A percentile compares a stretch with the other conserved stretches of the same genome.
Evolutionary conservation across 2,888 invertebrate genomes (phyloP).

Genomic region (Syritta pipiens): DNA sequence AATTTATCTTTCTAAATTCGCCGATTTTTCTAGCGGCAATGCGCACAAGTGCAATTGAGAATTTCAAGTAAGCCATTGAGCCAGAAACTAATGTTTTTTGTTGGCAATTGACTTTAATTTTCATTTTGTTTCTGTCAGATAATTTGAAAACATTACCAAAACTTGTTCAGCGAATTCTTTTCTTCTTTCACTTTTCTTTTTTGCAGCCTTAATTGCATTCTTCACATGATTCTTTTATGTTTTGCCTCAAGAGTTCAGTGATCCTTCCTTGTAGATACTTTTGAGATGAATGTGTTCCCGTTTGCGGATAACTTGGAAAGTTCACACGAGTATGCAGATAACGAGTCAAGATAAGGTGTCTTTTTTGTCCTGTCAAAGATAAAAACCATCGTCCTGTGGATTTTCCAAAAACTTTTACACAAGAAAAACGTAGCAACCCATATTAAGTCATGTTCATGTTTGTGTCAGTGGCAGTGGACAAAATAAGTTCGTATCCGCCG

Average conservation of each 20-base stretch:
- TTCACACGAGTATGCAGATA: constrained; percentile 31
- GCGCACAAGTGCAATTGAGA: constrained; percentile 54
- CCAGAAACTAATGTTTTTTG: constrained; percentile 7
- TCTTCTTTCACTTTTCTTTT: neutral
- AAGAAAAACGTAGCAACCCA: too few species aligned
- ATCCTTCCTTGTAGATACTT: constrained; percentile 36
- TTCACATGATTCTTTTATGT: constrained; percentile 3
- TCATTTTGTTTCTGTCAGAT: constrained; percentile 3
- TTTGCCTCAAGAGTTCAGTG: constrained; percentile 36
- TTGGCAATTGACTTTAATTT: neutral
- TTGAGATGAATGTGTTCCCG: constrained; percentile 28
- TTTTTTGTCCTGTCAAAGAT: constrained; percentile 10
- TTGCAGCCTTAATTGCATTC: constrained; percentile 53
- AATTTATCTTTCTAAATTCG: constrained; percentile 10
- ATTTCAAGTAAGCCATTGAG: constrained; percentile 41
- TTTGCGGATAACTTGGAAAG: constrained; percentile 13
- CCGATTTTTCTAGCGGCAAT: neutral
- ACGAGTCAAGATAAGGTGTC: constrained; percentile 37
- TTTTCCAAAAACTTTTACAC: constrained; percentile 44
- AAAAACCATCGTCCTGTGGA: constrained; percentile 48
- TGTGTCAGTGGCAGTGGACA: too few species aligned
- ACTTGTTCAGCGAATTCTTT: constrained; percentile 24
- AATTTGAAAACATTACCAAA: constrained; percentile 9
- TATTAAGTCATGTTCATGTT: too few species aligned
- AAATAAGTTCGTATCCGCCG: neutral